phyloP scores from a whole-genome alignment of 2,888 invertebrate genomes.

The Notodonta dromedarius region DNA sequence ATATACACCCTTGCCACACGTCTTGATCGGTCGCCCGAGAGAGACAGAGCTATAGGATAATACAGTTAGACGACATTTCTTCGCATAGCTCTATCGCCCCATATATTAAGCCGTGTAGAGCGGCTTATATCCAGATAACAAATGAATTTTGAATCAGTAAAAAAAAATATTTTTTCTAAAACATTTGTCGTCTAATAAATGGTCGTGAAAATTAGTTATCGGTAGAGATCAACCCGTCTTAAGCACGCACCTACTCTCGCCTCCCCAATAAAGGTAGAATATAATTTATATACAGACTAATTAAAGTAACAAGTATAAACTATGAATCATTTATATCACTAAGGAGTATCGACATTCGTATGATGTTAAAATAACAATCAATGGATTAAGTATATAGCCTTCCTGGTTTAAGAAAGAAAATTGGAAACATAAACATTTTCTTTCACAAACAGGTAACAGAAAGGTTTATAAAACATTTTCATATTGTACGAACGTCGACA shows the following conservation, averaged over 20 bases:
- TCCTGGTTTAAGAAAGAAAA: neutral
- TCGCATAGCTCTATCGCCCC: no score
- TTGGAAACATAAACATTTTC: neutral
- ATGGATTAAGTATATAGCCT: neutral
- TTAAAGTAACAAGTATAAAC: conserved; percentile 30
- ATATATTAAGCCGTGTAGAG: no score
- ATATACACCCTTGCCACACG: no score
- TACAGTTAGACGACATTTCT: no score
- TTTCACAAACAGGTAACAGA: neutral
- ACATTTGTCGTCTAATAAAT: neutral
- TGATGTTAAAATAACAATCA: neutral
- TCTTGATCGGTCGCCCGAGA: no score
- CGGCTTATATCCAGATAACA: no score
- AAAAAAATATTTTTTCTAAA: no score
- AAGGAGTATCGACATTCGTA: conserved; percentile 14
- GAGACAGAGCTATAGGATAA: no score
- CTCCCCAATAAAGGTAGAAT: conserved; percentile 39
- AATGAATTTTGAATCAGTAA: no score
- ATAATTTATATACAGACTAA: conserved; percentile 24
- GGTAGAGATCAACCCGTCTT: conserved; percentile 54
- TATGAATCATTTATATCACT: conserved; percentile 36
- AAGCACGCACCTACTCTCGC: conserved; percentile 32
- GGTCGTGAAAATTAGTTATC: conserved; percentile 52
- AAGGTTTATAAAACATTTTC: neutral
- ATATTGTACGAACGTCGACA: neutral